Conservation (phyloP, 1,140 invertebrate genomes). For the Drosophila busckii region DNA sequence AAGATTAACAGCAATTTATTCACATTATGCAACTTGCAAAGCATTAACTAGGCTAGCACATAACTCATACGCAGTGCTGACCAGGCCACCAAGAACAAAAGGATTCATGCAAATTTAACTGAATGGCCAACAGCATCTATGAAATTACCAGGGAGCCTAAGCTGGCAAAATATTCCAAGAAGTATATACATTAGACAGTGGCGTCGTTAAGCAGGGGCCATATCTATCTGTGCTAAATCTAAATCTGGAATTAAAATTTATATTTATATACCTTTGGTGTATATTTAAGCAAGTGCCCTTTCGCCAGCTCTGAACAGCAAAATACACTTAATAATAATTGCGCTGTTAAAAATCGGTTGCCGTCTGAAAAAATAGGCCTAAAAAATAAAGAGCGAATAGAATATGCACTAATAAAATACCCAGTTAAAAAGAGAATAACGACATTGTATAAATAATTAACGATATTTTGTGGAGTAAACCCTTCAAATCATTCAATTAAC, state of each 20-base stretch:
- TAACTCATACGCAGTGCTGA: constrained; percentile 14
- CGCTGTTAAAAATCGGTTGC: constrained; percentile 32
- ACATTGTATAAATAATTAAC: no score
- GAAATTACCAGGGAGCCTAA: constrained; percentile 41
- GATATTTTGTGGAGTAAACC: no score
- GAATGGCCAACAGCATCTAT: constrained; percentile 60
- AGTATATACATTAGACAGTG: constrained; percentile 4
- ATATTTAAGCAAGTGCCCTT: constrained; percentile 1
- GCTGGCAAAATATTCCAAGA: constrained; percentile 17
- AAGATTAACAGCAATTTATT: constrained; percentile 28
- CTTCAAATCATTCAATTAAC: no score
- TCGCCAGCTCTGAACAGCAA: constrained; percentile 22
- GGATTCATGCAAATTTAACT: constrained; percentile 59
- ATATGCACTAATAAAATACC: constrained; percentile 24
- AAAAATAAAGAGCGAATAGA: constrained; percentile 4
- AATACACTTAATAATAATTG: constrained; percentile 70
- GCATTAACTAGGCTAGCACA: constrained; percentile 20
- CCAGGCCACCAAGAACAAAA: constrained; percentile 36
- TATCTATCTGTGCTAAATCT: not conserved
- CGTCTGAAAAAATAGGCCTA: not conserved
- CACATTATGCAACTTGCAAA: constrained; percentile 32
- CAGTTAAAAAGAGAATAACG: constrained; percentile 16
- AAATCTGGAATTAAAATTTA: not conserved
- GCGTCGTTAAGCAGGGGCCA: not conserved
- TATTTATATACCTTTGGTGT: not conserved